Conservation (phyloP, 2,888 invertebrate species). For the Mystacides longicornis region DNA sequence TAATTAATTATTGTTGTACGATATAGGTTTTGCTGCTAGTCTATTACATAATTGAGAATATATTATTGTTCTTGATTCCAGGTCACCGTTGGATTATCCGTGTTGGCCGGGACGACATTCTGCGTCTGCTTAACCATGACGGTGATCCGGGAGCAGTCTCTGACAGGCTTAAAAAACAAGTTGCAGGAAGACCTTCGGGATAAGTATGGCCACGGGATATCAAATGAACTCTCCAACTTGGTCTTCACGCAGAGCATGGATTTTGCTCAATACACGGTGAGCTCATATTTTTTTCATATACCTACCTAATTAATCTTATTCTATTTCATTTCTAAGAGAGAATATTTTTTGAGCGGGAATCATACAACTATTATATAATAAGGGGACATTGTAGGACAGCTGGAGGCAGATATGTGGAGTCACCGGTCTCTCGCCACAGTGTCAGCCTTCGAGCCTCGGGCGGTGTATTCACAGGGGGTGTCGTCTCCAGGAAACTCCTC, state of each 20-base stretch:
- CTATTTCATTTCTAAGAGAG: too few relatives aligned
- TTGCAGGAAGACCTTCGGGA: conserved; percentile 10
- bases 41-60: background rate
- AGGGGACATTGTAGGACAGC: too few relatives aligned
- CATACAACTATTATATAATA: too few relatives aligned
- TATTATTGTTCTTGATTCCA: conserved; percentile 3
- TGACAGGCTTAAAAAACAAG: conserved; percentile 5
- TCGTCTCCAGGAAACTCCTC: too few relatives aligned
- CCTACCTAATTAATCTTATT: too few relatives aligned
- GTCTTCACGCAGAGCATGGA: conserved; percentile 20
- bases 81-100: conserved; percentile 9
- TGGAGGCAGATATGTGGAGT: too few relatives aligned
- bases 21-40: too few relatives aligned
- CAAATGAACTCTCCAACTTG: conserved; percentile 9
- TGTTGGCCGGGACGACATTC: conserved; percentile 8
- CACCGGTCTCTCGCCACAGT: too few relatives aligned
- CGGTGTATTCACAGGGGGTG: too few relatives aligned
- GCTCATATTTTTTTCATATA: background rate
- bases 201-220: conserved; percentile 16
- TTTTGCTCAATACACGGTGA: conserved; percentile 20
- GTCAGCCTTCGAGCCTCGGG: too few relatives aligned
- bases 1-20: too few relatives aligned
- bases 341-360: too few relatives aligned
- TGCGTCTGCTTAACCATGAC: conserved; percentile 6
- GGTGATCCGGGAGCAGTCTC: conserved; percentile 11